Evolutionary conservation across 2,888 invertebrate species (phyloP).

Genomic region (Aphidoletes aphidimyza): DNA sequence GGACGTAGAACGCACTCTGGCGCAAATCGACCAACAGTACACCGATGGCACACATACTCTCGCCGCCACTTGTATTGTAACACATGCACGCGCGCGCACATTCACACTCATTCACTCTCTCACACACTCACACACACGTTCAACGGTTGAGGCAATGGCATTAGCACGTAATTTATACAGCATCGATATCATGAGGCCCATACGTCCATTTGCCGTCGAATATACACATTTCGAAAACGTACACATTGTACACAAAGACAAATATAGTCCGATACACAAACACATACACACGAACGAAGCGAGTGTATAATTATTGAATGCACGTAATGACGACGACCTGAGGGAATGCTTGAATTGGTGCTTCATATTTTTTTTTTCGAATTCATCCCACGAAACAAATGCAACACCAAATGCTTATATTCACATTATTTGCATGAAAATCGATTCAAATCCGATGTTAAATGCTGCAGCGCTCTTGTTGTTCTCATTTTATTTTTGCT

Average conservation of each 20-base stretch:
- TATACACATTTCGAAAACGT: not conserved
- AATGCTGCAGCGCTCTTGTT: not conserved
- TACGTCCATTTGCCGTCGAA: conserved; percentile 15
- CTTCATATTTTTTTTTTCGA: conserved; percentile 11
- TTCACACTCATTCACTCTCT: no score
- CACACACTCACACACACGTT: conserved; percentile 28
- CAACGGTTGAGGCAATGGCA: conserved; percentile 53
- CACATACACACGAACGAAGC: no score
- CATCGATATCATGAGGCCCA: conserved; percentile 10
- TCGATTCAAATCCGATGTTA: not conserved
- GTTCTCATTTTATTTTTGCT: not conserved
- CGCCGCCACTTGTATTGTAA: not conserved
- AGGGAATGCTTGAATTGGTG: conserved; percentile 43
- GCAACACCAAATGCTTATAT: not conserved
- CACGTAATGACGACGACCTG: conserved; percentile 49
- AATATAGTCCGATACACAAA: no score
- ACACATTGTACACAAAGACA: not conserved
- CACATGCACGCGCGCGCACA: not conserved
- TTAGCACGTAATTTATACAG: conserved; percentile 53
- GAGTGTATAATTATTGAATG: not conserved
- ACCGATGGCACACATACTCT: not conserved
- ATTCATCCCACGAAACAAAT: conserved; percentile 23
- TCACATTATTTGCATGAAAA: not conserved
- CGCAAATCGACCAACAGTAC: conserved; percentile 42
- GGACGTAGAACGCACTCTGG: conserved; percentile 42